Conservation (phyloP, 2,888 invertebrate species). For the Ypsolopha scabrella region DNA sequence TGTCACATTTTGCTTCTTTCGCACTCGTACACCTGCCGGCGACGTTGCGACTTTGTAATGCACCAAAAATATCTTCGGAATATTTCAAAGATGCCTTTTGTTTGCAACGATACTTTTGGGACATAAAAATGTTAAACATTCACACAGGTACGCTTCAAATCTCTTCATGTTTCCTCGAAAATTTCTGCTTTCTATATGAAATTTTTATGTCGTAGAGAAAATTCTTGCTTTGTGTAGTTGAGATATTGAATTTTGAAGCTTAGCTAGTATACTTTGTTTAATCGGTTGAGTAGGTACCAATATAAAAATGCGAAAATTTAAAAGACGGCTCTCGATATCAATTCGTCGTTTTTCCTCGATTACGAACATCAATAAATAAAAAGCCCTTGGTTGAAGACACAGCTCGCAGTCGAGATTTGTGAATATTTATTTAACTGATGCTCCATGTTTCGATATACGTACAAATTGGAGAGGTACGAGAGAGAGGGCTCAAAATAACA, state of each 20-base stretch:
- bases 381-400: constrained; percentile 5
- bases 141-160: not conserved
- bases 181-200: not conserved
- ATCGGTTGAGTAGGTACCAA: not conserved
- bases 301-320: not conserved
- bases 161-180: not conserved
- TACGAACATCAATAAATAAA: not conserved
- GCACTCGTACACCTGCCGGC: constrained; percentile 19
- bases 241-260: no score
- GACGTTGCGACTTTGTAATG: constrained; percentile 23
- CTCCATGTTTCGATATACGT: constrained; percentile 51
- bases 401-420: constrained; percentile 13
- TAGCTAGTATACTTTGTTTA: no score
- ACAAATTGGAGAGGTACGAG: constrained; percentile 36
- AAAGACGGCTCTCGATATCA: not conserved
- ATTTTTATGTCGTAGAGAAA: not conserved
- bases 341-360: no score
- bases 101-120: constrained; percentile 15
- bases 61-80: constrained; percentile 28
- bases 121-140: not conserved
- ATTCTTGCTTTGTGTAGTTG: no score
- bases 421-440: constrained; percentile 50
- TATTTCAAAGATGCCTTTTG: constrained; percentile 19
- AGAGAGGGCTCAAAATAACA: constrained; percentile 59
- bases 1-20: constrained; percentile 40